phyloP scores from a whole-genome alignment of 2,888 invertebrate species.

The Abrostola triplasia region DNA sequence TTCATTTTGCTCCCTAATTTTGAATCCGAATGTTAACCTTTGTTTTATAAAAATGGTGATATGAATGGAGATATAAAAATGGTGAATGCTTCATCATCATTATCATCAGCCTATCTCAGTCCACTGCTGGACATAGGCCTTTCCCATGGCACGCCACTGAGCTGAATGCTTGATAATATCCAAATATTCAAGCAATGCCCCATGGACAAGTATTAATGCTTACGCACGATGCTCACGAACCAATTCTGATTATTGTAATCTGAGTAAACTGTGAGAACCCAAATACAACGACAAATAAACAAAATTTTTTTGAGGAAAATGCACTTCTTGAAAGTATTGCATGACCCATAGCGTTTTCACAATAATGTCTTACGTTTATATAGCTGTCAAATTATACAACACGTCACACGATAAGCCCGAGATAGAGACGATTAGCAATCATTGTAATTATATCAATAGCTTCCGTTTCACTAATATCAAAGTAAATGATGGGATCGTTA shows the following conservation, averaged over 20 bases:
- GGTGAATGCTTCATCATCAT: too few relatives aligned
- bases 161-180: too few relatives aligned
- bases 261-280: slow-evolving; percentile 7
- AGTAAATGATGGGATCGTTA: too few relatives aligned
- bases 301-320: slow-evolving; percentile 35
- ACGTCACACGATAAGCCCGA: slow-evolving; percentile 22
- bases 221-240: too few relatives aligned
- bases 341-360: slow-evolving; percentile 9
- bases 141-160: too few relatives aligned
- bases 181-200: too few relatives aligned
- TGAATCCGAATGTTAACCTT: neutral
- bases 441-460: slow-evolving; percentile 13
- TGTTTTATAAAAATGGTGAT: too few relatives aligned
- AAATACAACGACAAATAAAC: neutral
- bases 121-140: too few relatives aligned
- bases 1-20: slow-evolving; percentile 47
- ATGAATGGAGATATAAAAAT: too few relatives aligned
- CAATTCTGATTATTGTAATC: neutral
- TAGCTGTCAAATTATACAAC: slow-evolving; percentile 6
- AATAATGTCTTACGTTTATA: slow-evolving; percentile 7
- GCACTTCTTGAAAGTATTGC: slow-evolving; percentile 36
- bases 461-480: slow-evolving; percentile 12
- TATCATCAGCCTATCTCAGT: too few relatives aligned
- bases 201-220: too few relatives aligned
- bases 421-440: slow-evolving; percentile 11